Base-by-base conservation (phyloP, 2,888 invertebrate species). In the Itoplectis maculator region DNA sequence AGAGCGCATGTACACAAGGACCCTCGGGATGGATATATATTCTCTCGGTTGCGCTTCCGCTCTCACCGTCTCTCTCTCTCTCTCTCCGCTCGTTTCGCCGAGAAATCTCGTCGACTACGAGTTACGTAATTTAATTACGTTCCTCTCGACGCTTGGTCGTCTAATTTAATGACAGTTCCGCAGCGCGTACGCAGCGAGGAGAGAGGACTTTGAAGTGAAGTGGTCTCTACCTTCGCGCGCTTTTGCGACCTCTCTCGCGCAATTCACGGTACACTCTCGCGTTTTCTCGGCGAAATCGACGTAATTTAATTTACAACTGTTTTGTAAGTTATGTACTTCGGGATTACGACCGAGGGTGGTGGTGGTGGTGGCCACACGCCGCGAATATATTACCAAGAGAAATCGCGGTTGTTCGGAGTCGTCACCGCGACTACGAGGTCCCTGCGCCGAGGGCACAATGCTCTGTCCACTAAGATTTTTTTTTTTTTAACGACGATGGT, bases 161-260 rank as follows among this genome's bases (percentile, higher is more conserved):
- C 73, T 78, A 77, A 81, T 81, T 78, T 78, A 47, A 81, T 78
- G 77, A 77, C 73, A 74, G 61, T 74, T 78, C 45, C 45, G 15
- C 40, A 54, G 68, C 73, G 74, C 61, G 63, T 74, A 77, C 66
- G 61, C 29, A 5, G 29, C 3, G 29, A 29, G 3, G 29, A 29
- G 9, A 23, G 47, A 78, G 54, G 61, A 47, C 35, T 29, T 66
- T 73, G 73, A 68, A 56, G 61, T 73, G 69, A 74, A 78, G 63
- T 74, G 69, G 37, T 77, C 47, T 77, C 47, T 18, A 29, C n/a
- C 72, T 56, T 63, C 51, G 37, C 18, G 51, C 68, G n/a, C n/a
- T n/a, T n/a, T 45, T 45, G 42, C 73, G 13, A 13, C 45, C 51
- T 63, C 23, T 23, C 51, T 63, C 23, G 23, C 40, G 40, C 11